These are phyloP conservation scores for Scaptodrosophila lebanonensis DNA, from an alignment of 1,140 invertebrate species.

Conservation along the genomic window DNA sequence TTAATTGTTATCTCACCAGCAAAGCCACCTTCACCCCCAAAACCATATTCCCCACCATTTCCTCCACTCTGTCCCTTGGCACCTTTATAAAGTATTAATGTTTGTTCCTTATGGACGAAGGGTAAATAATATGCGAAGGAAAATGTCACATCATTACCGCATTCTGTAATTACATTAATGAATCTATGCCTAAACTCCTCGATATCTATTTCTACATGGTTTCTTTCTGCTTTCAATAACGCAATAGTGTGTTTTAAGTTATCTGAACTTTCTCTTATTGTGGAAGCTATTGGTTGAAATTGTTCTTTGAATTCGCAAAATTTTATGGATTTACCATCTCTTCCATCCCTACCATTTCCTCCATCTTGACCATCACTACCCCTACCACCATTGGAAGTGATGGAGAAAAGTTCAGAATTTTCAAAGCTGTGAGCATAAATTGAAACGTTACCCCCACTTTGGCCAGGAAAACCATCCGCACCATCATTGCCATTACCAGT, in stretches of 20 bases:
- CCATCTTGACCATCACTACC: neutral
- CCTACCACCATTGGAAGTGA: neutral
- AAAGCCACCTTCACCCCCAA: constrained; percentile 6
- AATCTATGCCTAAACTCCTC: neutral
- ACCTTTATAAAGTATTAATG: constrained; percentile 4
- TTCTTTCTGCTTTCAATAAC: too few relatives aligned
- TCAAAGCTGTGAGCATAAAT: too few relatives aligned
- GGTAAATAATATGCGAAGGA: too few relatives aligned
- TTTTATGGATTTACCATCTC: neutral
- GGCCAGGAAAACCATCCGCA: too few relatives aligned
- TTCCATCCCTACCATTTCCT: neutral
- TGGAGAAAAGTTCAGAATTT: too few relatives aligned
- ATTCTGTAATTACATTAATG: neutral
- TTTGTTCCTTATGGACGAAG: too few relatives aligned
- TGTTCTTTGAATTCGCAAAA: neutral
- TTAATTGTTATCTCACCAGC: constrained; percentile 5
- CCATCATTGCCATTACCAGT: too few relatives aligned
- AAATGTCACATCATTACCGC: neutral
- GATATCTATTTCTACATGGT: neutral
- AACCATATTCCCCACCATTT: neutral
- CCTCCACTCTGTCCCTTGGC: neutral
- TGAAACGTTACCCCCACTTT: too few relatives aligned
- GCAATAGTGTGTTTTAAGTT: too few relatives aligned
- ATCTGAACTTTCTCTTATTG: too few relatives aligned
- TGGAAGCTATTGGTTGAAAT: too few relatives aligned